A percentile compares a stretch with the other conserved stretches of the same genome.
Conservation (phyloP, 2,888 invertebrate genomes). For the Lutraria lutraria region DNA sequence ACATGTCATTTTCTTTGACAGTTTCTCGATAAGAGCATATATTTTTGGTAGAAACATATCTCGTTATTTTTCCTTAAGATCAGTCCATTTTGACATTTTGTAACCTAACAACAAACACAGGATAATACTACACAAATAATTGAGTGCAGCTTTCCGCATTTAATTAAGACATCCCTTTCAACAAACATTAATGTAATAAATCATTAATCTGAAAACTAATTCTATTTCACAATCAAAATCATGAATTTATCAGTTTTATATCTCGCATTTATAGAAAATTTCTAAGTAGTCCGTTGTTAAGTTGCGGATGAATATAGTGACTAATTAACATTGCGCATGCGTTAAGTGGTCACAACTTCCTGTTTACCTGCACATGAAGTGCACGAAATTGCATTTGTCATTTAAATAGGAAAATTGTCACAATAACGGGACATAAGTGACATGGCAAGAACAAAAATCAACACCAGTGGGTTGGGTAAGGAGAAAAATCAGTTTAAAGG, state of each 20-base stretch:
- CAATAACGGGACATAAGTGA: background rate
- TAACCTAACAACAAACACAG: constrained; percentile 35
- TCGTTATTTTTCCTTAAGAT: constrained; percentile 31
- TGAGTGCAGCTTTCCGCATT: background rate
- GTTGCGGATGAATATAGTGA: constrained; percentile 37
- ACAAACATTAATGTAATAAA: background rate
- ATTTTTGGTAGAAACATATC: constrained; percentile 46
- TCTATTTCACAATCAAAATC: background rate
- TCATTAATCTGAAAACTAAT: background rate
- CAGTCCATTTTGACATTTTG: constrained; percentile 58
- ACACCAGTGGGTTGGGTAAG: background rate
- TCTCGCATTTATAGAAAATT: background rate
- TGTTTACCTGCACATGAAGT: constrained; percentile 1
- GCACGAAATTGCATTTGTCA: background rate
- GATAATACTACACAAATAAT: constrained; percentile 30
- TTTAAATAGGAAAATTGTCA: background rate
- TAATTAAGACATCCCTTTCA: background rate
- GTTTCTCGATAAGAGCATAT: constrained; percentile 47
- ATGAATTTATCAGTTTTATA: background rate
- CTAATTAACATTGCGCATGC: constrained; percentile 43
- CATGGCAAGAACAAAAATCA: background rate
- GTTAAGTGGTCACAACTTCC: constrained; percentile 15
- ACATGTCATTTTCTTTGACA: constrained; percentile 68
- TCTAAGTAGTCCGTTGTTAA: constrained; percentile 40
- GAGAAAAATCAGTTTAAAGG: background rate